phyloP scores from a whole-genome alignment of 2,888 invertebrate genomes.

The Rhynchonema sp. region DNA sequence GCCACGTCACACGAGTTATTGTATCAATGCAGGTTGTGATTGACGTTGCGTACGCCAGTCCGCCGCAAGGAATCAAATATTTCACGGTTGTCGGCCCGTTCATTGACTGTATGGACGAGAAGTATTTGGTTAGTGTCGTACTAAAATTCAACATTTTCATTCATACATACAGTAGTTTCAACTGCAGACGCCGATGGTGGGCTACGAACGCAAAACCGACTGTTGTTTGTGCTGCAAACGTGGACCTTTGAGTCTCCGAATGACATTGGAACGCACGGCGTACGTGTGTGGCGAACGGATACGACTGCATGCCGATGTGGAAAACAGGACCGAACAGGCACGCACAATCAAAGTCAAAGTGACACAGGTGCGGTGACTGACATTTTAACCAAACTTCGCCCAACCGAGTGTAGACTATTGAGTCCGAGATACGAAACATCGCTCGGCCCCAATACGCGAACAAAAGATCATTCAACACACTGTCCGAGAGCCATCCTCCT shows the following conservation, averaged over 20 bases:
- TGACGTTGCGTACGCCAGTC: slow-evolving; percentile 55
- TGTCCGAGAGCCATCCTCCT: too few relatives aligned
- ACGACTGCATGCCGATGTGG: slow-evolving; percentile 36
- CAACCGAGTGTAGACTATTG: too few relatives aligned
- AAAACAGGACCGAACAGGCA: slow-evolving; percentile 46
- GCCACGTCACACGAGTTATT: too few relatives aligned
- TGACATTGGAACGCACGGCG: slow-evolving; percentile 49
- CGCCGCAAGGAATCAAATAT: slow-evolving; percentile 57
- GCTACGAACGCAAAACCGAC: slow-evolving; percentile 43
- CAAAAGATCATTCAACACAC: too few relatives aligned
- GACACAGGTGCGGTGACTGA: slow-evolving; percentile 42
- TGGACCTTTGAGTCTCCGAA: slow-evolving; percentile 46
- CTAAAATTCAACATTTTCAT: not conserved
- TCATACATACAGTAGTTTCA: not conserved
- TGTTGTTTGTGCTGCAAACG: slow-evolving; percentile 54
- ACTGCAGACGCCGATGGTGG: slow-evolving; percentile 44
- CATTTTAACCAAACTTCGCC: too few relatives aligned
- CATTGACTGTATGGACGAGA: slow-evolving; percentile 59
- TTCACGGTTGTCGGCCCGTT: slow-evolving; percentile 57
- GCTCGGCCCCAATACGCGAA: too few relatives aligned
- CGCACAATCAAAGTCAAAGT: slow-evolving; percentile 41
- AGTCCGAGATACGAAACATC: too few relatives aligned
- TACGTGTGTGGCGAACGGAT: slow-evolving; percentile 39
- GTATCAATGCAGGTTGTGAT: slow-evolving; percentile 37
- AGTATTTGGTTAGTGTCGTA: slow-evolving; percentile 41